phyloP scores from a whole-genome alignment of 2,888 invertebrate species.

The Ischnura elegans region DNA sequence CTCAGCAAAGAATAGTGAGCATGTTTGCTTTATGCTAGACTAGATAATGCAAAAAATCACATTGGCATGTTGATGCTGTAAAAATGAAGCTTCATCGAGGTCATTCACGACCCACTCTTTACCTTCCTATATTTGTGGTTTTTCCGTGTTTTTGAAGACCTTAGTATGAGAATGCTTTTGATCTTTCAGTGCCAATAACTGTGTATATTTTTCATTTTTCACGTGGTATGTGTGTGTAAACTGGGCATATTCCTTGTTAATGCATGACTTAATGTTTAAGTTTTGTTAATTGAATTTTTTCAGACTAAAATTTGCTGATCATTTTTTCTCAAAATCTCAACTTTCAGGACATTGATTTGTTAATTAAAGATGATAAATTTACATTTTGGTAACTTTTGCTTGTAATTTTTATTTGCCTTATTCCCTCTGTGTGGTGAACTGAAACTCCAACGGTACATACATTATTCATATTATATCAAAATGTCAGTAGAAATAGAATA shows the following conservation, averaged over 20 bases:
- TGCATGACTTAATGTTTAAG: neutral
- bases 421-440: too few relatives aligned
- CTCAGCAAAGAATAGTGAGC: constrained; percentile 9
- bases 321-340: too few relatives aligned
- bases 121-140: neutral
- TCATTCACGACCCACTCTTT: neutral
- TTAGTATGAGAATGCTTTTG: neutral
- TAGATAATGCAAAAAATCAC: neutral
- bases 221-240: neutral
- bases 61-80: neutral
- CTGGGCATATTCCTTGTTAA: neutral
- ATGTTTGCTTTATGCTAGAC: constrained; percentile 49
- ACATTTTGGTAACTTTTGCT: too few relatives aligned
- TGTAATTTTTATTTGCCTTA: too few relatives aligned
- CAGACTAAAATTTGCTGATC: too few relatives aligned
- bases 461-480: too few relatives aligned
- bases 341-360: too few relatives aligned
- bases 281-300: too few relatives aligned
- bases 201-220: neutral
- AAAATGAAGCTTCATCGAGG: neutral
- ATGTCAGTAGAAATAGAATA: too few relatives aligned
- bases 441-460: too few relatives aligned
- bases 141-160: neutral
- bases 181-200: neutral
- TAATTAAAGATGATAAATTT: too few relatives aligned